Evolutionary conservation across 2,113 vertebrate species (phyloP).

Genomic region (Sinocyclocheilus grahami): DNA sequence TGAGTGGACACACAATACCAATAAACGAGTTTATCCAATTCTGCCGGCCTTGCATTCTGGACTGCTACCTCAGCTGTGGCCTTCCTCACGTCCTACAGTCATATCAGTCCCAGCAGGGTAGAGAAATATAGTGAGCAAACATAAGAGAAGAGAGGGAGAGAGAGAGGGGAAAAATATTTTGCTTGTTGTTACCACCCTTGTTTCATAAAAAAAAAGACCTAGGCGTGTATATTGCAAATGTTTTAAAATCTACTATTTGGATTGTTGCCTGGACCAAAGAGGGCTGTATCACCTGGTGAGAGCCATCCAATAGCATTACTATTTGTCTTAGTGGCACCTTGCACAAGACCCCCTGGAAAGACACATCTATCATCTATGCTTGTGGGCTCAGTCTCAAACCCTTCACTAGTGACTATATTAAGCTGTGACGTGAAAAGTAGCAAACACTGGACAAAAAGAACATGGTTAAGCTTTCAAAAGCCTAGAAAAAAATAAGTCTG

Average conservation of each 20-base stretch:
- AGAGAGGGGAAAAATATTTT: not conserved
- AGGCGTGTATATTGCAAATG: not conserved
- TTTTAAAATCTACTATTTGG: not conserved
- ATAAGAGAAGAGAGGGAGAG: constrained; percentile 5
- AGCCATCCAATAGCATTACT: not conserved
- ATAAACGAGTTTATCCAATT: constrained; percentile 71
- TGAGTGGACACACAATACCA: constrained; percentile 66
- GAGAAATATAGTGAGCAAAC: constrained; percentile 23
- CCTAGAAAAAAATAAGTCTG: not conserved
- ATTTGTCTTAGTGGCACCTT: not conserved
- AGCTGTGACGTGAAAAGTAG: not conserved
- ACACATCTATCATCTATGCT: not conserved
- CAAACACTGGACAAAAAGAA: not conserved
- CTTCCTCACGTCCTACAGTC: constrained; percentile 54
- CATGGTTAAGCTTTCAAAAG: not conserved
- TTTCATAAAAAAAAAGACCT: not conserved
- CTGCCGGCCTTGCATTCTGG: constrained; percentile 70
- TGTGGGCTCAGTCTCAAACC: not conserved
- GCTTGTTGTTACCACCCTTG: not conserved
- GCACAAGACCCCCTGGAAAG: not conserved
- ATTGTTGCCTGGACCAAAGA: not conserved
- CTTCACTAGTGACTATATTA: not conserved
- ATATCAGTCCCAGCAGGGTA: constrained; percentile 57
- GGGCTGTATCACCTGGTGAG: not conserved
- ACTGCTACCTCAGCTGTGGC: constrained; percentile 72